phyloP scores from a whole-genome alignment of 2,888 invertebrate genomes.

The Heliconius ismenius region DNA sequence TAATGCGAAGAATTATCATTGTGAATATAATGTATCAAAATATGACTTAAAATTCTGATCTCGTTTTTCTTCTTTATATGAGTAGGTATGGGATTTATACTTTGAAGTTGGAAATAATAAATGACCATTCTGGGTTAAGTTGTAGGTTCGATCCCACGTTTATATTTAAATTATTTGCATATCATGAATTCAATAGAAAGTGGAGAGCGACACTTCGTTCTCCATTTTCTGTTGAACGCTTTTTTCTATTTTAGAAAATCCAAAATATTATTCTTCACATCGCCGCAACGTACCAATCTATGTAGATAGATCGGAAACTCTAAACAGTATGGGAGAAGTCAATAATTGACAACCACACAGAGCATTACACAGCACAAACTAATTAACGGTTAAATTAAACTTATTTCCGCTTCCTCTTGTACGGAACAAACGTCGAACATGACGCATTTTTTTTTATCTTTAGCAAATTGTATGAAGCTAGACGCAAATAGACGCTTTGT shows the following conservation, averaged over 20 bases:
- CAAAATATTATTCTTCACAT: not conserved
- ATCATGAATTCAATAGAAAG: too few species aligned
- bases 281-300: too few species aligned
- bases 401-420: constrained; percentile 5
- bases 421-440: not conserved
- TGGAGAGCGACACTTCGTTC: too few species aligned
- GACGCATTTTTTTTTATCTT: constrained; percentile 7
- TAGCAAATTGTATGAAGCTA: constrained; percentile 4
- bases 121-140: too few species aligned
- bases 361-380: constrained; percentile 10
- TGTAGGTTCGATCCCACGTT: too few species aligned
- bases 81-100: not conserved
- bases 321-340: constrained; percentile 3
- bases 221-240: too few species aligned
- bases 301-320: not conserved
- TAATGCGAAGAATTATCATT: constrained; percentile 12
- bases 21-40: not conserved
- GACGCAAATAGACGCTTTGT: not conserved
- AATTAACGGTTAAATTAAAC: constrained; percentile 17
- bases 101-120: not conserved
- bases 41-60: constrained; percentile 2
- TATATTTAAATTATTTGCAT: too few species aligned
- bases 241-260: not conserved
- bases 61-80: not conserved
- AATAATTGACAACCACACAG: constrained; percentile 10